Evolutionary conservation across 2,888 invertebrate genomes (phyloP).

Genomic region (Asteroscopus sphinx): DNA sequence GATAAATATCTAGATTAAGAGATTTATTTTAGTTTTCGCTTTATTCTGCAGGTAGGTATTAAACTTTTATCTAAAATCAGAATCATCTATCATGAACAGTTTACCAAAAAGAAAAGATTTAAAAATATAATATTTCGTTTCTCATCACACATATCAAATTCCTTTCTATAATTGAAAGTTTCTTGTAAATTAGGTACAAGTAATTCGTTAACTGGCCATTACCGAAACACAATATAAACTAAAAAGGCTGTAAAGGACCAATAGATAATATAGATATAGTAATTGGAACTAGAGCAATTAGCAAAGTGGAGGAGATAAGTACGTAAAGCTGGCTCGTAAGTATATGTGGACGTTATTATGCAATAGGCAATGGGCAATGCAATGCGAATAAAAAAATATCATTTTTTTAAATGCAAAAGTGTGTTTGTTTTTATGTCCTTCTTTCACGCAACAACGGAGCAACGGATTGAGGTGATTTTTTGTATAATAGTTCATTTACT

Average conservation of each 20-base stretch:
- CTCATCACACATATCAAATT: not conserved
- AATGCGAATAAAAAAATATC: too few species aligned
- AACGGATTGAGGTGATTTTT: too few species aligned
- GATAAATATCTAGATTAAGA: constrained; percentile 33
- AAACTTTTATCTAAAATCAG: not conserved
- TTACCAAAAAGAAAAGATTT: not conserved
- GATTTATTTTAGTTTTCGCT: constrained; percentile 34
- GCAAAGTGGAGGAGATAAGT: constrained; percentile 48
- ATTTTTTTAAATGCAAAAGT: too few species aligned
- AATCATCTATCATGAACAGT: not conserved
- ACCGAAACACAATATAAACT: constrained; percentile 51
- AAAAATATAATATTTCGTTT: too few species aligned
- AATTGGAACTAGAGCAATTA: constrained; percentile 55
- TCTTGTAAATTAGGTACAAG: constrained; percentile 35
- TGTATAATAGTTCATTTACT: too few species aligned
- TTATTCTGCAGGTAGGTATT: constrained; percentile 5
- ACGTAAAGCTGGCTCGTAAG: constrained; percentile 20
- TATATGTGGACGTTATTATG: constrained; percentile 34
- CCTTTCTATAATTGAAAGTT: constrained; percentile 34
- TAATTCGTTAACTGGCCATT: constrained; percentile 59
- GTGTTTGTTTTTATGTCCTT: too few species aligned
- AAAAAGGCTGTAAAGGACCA: constrained; percentile 47
- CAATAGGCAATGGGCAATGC: too few species aligned
- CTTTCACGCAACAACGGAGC: too few species aligned
- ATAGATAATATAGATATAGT: constrained; percentile 39